These are phyloP conservation scores for Bombylius discolor DNA, from an alignment of 2,888 invertebrate genomes.

Conservation along the genomic window DNA sequence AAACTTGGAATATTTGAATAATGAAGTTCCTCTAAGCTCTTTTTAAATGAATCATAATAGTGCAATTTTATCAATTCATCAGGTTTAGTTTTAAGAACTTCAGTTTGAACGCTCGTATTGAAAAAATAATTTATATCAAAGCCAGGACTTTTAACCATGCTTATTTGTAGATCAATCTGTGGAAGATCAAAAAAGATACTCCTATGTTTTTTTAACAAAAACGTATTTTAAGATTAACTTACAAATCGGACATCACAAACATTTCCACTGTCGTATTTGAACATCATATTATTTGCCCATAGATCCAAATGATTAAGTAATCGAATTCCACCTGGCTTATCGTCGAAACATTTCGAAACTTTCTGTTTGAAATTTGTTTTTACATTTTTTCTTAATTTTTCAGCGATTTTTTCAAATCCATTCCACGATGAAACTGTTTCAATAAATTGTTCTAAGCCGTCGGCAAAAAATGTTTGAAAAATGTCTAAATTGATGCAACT, in stretches of 20 bases:
- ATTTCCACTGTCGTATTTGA: not conserved
- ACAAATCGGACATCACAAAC: not conserved
- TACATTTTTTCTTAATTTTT: constrained; percentile 7
- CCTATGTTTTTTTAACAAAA: not conserved
- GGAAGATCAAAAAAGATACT: not conserved
- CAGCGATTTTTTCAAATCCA: constrained; percentile 10
- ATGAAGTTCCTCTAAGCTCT: not conserved
- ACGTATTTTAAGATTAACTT: no score
- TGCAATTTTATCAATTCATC: not conserved
- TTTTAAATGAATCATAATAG: not conserved
- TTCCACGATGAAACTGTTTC: constrained; percentile 10
- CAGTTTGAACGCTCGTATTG: not conserved
- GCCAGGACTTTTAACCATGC: constrained; percentile 1
- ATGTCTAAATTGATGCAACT: not conserved
- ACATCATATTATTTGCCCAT: not conserved
- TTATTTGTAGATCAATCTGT: constrained; percentile 2
- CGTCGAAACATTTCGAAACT: not conserved
- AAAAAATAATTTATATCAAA: constrained; percentile 7
- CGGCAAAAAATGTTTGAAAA: constrained; percentile 8
- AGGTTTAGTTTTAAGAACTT: not conserved
- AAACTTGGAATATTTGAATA: not conserved
- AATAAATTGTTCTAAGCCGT: constrained; percentile 10
- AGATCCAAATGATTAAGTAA: not conserved
- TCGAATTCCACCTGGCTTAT: not conserved
- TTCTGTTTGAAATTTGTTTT: constrained; percentile 8